Base-by-base conservation (phyloP, 2,113 vertebrate species). In the Ciconia maguari region DNA sequence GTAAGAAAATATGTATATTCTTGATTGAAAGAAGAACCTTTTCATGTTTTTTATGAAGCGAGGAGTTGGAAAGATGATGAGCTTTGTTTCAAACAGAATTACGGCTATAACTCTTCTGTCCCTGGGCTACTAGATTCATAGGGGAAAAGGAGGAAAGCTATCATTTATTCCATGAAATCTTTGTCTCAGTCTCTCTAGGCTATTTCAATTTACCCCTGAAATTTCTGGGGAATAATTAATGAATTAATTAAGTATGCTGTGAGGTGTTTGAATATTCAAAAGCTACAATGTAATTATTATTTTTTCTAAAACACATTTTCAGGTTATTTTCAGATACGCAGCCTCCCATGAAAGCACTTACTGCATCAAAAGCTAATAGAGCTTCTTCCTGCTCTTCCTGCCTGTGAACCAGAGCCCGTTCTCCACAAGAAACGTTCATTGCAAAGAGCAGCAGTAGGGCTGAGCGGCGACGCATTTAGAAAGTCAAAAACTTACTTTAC, bases 221-320 rank as follows among this genome's bases (percentile, higher is more conserved):
- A 96, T 97, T 97, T 94, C 94, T 94, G 94, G 95, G 96, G 96
- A 96, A 95, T 97, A 97, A 97, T 97, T 97, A 97, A 97, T 97
- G 96, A 96, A 98, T 95, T 96, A 97, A 97, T 97, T 97, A 97
- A 96, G 93, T 95, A 93, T 78, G 90, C 96, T 93, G 90, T 87
- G 87, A 96, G 95, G 94, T 94, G 87, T 96, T 97, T 97, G 97
- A 97, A 97, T 98, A 97, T 97, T 96, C 94, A 95, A 96, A 93
- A 97, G 96, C 94, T 91, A 75, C 94, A 84, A 29, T 97, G 94
- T 96, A 95, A 97, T 97, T 96, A 96, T 96, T 97, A 95, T 96
- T 97, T 97, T 97, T 96, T 96, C 95, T 95, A 75, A 97, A 97
- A 85, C 93, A 83, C 82, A 66, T 85, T 95, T 96, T 97, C 94